Evolutionary conservation across 2,797 vertebrate genomes (phyloP), one percentile per base, ranked within the genome.

Genomic region (Macroramphosus scolopax): DNA sequence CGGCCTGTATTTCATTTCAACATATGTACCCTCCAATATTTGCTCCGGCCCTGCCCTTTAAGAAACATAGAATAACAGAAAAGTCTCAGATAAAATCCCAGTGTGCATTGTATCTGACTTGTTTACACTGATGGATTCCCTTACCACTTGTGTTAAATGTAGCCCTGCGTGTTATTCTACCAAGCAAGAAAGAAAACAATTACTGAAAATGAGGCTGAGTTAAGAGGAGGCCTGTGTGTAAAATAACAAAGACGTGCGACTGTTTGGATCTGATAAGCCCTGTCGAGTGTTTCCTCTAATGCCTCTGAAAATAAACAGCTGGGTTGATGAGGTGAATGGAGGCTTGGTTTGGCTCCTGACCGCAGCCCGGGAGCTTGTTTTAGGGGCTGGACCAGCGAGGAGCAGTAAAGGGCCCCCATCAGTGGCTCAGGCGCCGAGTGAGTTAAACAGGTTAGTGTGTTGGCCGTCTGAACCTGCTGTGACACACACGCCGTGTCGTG

Each of bases 251-350:
- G 82, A 88, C 69, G 76, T 80, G 79, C 58, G 77, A 84, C 81
- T 89, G 86, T 87, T 85, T 78, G 74, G 72, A 87, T 89, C 80
- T 87, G 88, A 88, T 89, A 88, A 89, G 77, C 78, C 62, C 65
- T 54, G 68, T 80, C 44, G 74, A 87, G 84, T 81, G 75, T 87
- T 87, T 87, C 82, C 84, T 88, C 80, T 83, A 87, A 86, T 84
- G 83, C 84, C 79, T 88, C 78, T 82, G 78, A 88, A 90, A 91
- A 89, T 87, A 90, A 89, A 89, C 87, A 83, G 77, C 81, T 20
- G 59, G 54, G 51, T 60, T 68, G 61, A 77, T 63, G 76, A 82
- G 78, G 76, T 88, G 89, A 90, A 90, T 87, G 71, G 81, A 80
- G 58, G 75, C 87, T 85, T 84, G 87, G 86, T 86, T 82, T 82